Evolutionary conservation across 2,113 vertebrate species (phyloP), one percentile per base, ranked within the genome.

Genomic region (Phasianus colchicus): DNA sequence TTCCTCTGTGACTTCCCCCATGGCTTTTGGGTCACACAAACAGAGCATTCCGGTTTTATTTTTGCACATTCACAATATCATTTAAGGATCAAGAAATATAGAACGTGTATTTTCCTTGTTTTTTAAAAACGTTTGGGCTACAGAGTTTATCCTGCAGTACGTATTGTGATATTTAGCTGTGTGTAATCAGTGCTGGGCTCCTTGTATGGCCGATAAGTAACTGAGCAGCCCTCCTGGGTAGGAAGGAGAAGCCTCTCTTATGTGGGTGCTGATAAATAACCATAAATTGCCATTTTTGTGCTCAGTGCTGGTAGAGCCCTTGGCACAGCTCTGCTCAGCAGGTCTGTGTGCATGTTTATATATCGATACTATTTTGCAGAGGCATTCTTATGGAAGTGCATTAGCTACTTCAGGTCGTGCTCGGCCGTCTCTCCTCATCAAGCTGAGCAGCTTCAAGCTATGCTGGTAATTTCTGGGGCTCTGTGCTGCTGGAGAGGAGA

Each of bases 191-290:
- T 47, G 11, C 52, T 79, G 6, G 13, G 65, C 18, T 81, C 60
- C 45, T 66, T 0, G 0, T 61, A 73, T 0, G 0, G 29, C 43
- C 50, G 65, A 27, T 71, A 34, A 40, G 11, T 52, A 60, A 5
- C 52, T 0, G 3, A 75, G 86, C 38, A 36, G 30, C 21, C 73
- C 27, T 81, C 52, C 13, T 36, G 64, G 16, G 54, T 43, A 4
- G 32, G 74, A 57, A 4, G 32, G 74, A 57, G 66, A 34, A 64
- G 43, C 58, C 40, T 4, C 7, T 38, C 65, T 88, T 1, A 0
- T 18, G 4, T 0, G 3, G 34, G 50, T 50, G 52, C 60, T 78
- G 81, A 42, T 40, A 40, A 82, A 47, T 50, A 58, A 38, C 42
- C 64, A 13, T 48, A 34, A 19, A 34, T 15, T 10, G 43, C 29